These are phyloP conservation scores for Barnardius zonarius DNA, from an alignment of 2,113 vertebrate species.

Conservation along the genomic window DNA sequence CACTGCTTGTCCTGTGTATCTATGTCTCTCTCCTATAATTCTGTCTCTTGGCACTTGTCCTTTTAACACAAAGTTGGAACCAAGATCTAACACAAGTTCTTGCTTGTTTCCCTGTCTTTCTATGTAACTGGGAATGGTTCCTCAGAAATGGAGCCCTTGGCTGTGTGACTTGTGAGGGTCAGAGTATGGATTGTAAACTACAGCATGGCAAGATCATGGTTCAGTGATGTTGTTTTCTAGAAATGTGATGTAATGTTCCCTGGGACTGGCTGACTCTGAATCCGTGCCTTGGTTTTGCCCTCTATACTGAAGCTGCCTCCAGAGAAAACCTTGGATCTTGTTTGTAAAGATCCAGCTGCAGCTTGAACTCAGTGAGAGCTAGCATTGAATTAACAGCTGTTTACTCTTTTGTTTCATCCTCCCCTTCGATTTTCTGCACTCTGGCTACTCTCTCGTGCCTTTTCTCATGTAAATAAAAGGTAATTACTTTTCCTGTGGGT, in stretches of 20 bases:
- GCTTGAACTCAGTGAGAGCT: background rate
- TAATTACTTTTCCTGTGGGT: background rate
- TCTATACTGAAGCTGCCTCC: background rate
- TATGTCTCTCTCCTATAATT: background rate
- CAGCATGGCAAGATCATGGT: background rate
- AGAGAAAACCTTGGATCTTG: background rate
- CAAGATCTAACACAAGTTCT: background rate
- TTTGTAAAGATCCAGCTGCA: background rate
- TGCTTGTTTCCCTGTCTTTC: background rate
- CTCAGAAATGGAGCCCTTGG: background rate
- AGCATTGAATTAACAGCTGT: background rate
- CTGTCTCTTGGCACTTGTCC: background rate
- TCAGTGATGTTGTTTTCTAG: background rate
- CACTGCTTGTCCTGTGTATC: background rate
- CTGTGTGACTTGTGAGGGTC: background rate
- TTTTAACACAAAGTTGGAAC: background rate
- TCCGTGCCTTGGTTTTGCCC: background rate
- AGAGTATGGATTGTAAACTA: background rate
- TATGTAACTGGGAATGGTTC: background rate
- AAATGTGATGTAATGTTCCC: background rate
- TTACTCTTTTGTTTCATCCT: background rate
- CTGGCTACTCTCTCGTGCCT: background rate
- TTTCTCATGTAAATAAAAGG: background rate
- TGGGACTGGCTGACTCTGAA: rapidly evolving
- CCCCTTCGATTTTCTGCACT: background rate